Base-by-base conservation (phyloP, 2,797 vertebrate species). In the Falco naumanni region DNA sequence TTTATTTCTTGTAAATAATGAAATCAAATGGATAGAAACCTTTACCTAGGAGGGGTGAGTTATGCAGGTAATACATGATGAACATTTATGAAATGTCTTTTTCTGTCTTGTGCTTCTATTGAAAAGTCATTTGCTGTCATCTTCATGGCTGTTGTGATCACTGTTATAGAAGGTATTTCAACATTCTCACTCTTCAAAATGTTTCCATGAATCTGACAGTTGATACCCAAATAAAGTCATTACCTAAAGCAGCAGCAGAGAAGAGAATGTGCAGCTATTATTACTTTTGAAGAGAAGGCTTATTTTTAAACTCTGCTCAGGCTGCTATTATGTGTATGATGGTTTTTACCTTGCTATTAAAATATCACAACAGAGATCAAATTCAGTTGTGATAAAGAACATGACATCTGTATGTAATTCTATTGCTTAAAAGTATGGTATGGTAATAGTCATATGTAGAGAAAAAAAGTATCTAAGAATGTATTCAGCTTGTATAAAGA, bases 271-370 rank as follows among this genome's bases (percentile, higher is more conserved):
- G 84, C 69, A 83, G 37, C 90, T 91, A 76, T 86, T 92, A 71
- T 87, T 93, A 91, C 71, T 84, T 87, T 87, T 84, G 81, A 95
- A 90, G 57, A 64, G 48, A 83, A 92, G 94, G 85, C 60, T 90
- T 90, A 75, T 89, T 92, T 94, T 93, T 64, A 92, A 94, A 51
- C 39, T 75, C 59, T 31, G 34, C 43, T 96, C 53, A 94, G 53
- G 45, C 68, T 85, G 37, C 75, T 95, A 83, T 95, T 93, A 70
- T 91, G 59, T 78, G 34, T 61, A 48, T 83, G 57, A 68, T 90
- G 41, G 8, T 93, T 93, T 87, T 93, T 96, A 95, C 76, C 81
- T 94, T 93, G 39, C 85, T 95, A 96, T 93, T 96, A 94, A 90
- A 93, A 85, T 92, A 95, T 93, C 88, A 90, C 45, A 95, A 86